Percentiles rank a stretch among this genome's conserved stretches.
Conservation (phyloP, 2,888 invertebrate genomes). For the Harpalus rufipes region DNA sequence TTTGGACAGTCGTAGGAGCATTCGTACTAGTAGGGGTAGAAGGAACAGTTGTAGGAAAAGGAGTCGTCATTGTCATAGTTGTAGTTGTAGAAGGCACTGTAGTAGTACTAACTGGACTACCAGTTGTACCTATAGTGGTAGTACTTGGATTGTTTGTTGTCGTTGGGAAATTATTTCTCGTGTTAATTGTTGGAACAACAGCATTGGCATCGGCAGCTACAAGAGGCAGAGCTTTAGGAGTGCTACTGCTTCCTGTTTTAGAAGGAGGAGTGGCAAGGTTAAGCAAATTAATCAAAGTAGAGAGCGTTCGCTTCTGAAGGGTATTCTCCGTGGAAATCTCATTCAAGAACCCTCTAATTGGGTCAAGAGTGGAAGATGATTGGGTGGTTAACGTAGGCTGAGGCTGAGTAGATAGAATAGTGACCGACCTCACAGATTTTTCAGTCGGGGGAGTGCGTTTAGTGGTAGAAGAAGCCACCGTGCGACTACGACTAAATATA, state of each 20-base stretch:
- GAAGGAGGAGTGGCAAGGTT: slow-evolving; percentile 75
- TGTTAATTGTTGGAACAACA: slow-evolving; percentile 57
- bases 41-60: neutral
- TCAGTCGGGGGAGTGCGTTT: slow-evolving; percentile 65
- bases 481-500: slow-evolving; percentile 69
- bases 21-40: slow-evolving; percentile 60
- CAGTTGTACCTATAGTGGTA: slow-evolving; percentile 72
- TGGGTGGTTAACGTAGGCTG: slow-evolving; percentile 64
- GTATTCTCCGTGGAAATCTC: slow-evolving; percentile 73
- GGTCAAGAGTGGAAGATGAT: slow-evolving; percentile 69
- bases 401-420: slow-evolving; percentile 56
- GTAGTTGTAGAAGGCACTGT: slow-evolving; percentile 76
- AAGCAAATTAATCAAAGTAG: slow-evolving; percentile 74
- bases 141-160: slow-evolving; percentile 54
- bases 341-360: slow-evolving; percentile 73
- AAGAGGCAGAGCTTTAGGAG: slow-evolving; percentile 70
- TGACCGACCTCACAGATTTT: slow-evolving; percentile 54
- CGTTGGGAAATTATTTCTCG: slow-evolving; percentile 62
- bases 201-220: slow-evolving; percentile 69
- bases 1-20: slow-evolving; percentile 22
- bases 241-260: slow-evolving; percentile 14
- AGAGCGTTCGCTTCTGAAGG: slow-evolving; percentile 74
- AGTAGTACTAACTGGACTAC: slow-evolving; percentile 41
- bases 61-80: slow-evolving; percentile 74
- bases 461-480: slow-evolving; percentile 49